phyloP scores from a whole-genome alignment of 2,113 vertebrate genomes.

The Neotragus pygmaeus region DNA sequence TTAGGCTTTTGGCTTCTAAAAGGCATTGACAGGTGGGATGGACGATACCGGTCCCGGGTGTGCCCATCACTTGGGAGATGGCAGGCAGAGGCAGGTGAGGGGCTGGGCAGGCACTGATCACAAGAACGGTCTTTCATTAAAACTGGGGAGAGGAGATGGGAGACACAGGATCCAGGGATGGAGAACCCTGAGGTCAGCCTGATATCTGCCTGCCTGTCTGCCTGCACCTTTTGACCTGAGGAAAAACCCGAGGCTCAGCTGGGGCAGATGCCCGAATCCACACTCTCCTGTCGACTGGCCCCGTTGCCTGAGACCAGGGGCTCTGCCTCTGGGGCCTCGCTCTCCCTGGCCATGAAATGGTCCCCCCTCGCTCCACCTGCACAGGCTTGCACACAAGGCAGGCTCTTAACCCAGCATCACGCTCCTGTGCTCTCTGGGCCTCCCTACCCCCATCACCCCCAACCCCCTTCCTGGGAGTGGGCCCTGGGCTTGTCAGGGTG shows the following conservation, averaged over 20 bases:
- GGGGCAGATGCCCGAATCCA: background rate
- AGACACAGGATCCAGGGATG: background rate
- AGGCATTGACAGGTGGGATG: background rate
- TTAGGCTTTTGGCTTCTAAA: background rate
- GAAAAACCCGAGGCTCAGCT: background rate
- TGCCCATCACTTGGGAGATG: background rate
- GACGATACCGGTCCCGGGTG: background rate
- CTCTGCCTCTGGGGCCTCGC: background rate
- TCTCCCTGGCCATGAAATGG: background rate
- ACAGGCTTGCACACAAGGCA: accelerated
- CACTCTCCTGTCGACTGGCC: background rate
- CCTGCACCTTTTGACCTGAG: background rate
- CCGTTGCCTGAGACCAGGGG: too few species aligned
- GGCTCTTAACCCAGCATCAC: accelerated
- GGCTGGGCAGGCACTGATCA: background rate
- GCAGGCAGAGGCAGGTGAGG: background rate
- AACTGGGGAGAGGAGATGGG: background rate
- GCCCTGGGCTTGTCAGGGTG: constrained; percentile 8
- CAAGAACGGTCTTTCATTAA: background rate
- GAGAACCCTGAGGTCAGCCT: background rate
- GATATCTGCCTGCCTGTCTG: background rate
- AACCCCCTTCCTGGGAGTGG: background rate
- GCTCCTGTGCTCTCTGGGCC: background rate
- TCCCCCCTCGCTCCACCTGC: background rate
- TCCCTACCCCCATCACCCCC: background rate